Evolutionary conservation across 2,113 vertebrate species (phyloP).

Genomic region (Sardina pilchardus): DNA sequence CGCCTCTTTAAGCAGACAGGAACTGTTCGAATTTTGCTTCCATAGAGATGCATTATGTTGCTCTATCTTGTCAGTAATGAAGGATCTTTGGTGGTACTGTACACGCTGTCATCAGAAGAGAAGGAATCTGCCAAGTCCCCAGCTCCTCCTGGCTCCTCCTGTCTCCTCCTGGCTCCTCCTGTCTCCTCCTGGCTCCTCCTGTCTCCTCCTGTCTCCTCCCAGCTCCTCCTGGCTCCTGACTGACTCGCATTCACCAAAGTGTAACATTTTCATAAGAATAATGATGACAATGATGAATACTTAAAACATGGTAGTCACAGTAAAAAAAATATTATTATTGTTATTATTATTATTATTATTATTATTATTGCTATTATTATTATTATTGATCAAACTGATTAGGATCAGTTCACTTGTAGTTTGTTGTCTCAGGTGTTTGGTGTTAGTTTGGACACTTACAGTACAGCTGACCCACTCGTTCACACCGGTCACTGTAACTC

Average conservation of each 20-base stretch:
- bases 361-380: slow-evolving; percentile 29
- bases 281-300: slow-evolving; percentile 53
- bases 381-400: slow-evolving; percentile 61
- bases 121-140: slow-evolving; percentile 48
- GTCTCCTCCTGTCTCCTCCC: too few relatives aligned
- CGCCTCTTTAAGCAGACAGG: too few relatives aligned
- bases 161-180: too few relatives aligned
- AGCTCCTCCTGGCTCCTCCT: too few relatives aligned
- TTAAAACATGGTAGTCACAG: slow-evolving; percentile 53
- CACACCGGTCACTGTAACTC: slow-evolving; percentile 59
- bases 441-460: slow-evolving; percentile 65
- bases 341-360: slow-evolving; percentile 51
- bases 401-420: slow-evolving; percentile 65
- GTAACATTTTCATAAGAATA: slow-evolving; percentile 66
- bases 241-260: slow-evolving; percentile 68
- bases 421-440: slow-evolving; percentile 67
- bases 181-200: too few relatives aligned
- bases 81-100: too few relatives aligned
- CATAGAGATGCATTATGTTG: too few relatives aligned
- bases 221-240: slow-evolving; percentile 59
- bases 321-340: too few relatives aligned
- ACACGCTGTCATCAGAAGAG: background rate
- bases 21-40: too few relatives aligned
- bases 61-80: too few relatives aligned
- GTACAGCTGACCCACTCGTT: slow-evolving; percentile 60